A percentile compares a stretch with the other conserved stretches of the same genome.
phyloP scores from a whole-genome alignment of 2,888 invertebrate genomes.

The Toxonevra muliebris region DNA sequence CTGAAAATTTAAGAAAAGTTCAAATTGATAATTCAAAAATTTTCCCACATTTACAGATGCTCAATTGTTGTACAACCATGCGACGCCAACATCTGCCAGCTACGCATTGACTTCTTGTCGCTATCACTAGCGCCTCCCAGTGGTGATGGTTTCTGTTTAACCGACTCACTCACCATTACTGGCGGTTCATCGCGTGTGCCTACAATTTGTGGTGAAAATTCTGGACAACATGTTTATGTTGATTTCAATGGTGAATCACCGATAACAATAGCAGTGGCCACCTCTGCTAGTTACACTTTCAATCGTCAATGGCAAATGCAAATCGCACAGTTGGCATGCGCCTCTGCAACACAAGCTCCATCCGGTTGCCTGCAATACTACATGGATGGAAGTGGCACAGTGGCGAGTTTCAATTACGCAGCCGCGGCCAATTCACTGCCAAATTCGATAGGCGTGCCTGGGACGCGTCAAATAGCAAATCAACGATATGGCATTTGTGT shows the following conservation, averaged over 20 bases:
- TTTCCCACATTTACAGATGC: slow-evolving; percentile 67
- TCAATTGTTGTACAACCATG: slow-evolving; percentile 77
- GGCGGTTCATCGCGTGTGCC: slow-evolving; percentile 77
- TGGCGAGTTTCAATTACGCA: slow-evolving; percentile 81
- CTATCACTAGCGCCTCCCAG: slow-evolving; percentile 78
- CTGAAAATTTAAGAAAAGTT: not conserved
- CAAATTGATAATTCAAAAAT: not conserved
- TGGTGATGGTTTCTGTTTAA: slow-evolving; percentile 75
- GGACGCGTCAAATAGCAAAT: slow-evolving; percentile 77
- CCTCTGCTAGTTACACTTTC: slow-evolving; percentile 70
- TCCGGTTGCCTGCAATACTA: slow-evolving; percentile 82
- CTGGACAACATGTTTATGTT: slow-evolving; percentile 80
- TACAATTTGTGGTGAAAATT: slow-evolving; percentile 81
- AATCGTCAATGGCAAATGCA: slow-evolving; percentile 79
- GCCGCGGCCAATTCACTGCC: slow-evolving; percentile 70
- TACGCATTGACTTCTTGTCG: slow-evolving; percentile 81
- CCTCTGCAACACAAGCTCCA: slow-evolving; percentile 77
- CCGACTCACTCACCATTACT: slow-evolving; percentile 76
- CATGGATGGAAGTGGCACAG: slow-evolving; percentile 70
- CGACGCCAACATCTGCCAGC: slow-evolving; percentile 69
- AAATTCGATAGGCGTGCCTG: slow-evolving; percentile 68
- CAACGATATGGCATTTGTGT: slow-evolving; percentile 82
- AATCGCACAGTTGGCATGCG: slow-evolving; percentile 77
- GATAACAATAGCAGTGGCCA: slow-evolving; percentile 75
- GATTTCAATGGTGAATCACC: slow-evolving; percentile 76